Base-by-base conservation (phyloP, 1,140 invertebrate genomes). In the Leptoteleia sp. region DNA sequence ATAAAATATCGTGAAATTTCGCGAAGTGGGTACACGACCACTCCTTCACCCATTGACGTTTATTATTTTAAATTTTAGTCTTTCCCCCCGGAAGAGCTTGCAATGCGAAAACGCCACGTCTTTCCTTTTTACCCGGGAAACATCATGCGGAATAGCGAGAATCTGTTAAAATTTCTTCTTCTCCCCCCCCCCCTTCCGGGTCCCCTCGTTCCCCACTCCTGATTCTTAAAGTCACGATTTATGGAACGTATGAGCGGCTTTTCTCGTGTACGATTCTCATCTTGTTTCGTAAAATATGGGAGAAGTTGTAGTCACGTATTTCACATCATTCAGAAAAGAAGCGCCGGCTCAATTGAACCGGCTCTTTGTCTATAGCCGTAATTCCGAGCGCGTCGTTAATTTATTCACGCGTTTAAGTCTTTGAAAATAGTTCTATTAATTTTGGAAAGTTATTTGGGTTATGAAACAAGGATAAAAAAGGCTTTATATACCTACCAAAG, bases 271-370 rank as follows among this genome's bases (percentile, higher is more conserved):
- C 68, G 61, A 62, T 31, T 48, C 76, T 75, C 59, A 64, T 76
- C 65, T 52, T 76, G 57, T 72, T 73, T 82, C 62, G 42, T 57
- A 64, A 83, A 79, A 80, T 80, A 81, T 81, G 76, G 68, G 62
- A 76, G 64, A 83, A 81, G 77, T 83, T 83, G 75, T 55, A 81
- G 80, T 81, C 81, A 83, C 81, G 81, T 83, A 81, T 52, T 57
- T 57, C 76, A 57, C 81, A 83, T 83, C 70, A 75, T 81, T 81
- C 77, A 83, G 45, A 50, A 76, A 77, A 81, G 77, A 80, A 78
- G 68, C 57, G 22, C 25, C 68, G 77, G 79, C 73, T 79, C 79
- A 77, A 81, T 82, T 82, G 68, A 73, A 55, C 72, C 9, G 22
- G 50, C 42, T 45, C 42, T 62, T 76, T 65, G 73, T 65, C 68